Percentiles rank a stretch among this genome's conserved stretches.
These are phyloP conservation scores for Dexiosoma caninum DNA, from an alignment of 2,888 invertebrate species.

Conservation along the genomic window DNA sequence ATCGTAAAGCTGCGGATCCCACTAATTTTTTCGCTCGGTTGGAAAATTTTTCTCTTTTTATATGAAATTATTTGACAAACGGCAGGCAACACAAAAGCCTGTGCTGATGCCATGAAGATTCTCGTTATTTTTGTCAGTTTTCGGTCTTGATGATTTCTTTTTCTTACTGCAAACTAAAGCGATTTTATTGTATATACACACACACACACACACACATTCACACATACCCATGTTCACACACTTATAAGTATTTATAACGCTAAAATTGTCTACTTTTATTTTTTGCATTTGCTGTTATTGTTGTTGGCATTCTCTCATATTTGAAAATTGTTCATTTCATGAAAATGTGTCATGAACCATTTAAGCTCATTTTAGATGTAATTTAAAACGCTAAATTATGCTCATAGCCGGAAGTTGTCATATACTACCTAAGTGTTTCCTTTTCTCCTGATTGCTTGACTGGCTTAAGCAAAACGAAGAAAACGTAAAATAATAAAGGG, in stretches of 20 bases:
- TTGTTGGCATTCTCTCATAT: constrained; percentile 16
- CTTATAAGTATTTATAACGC: neutral
- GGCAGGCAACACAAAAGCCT: too few species aligned
- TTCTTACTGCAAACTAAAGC: neutral
- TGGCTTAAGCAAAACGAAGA: constrained; percentile 55
- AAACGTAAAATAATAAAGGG: neutral
- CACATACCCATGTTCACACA: too few species aligned
- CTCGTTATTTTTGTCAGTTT: too few species aligned
- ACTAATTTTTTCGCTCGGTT: too few species aligned
- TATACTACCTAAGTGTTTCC: constrained; percentile 64
- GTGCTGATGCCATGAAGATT: too few species aligned
- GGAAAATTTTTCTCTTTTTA: too few species aligned
- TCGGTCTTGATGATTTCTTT: too few species aligned
- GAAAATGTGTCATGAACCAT: constrained; percentile 75
- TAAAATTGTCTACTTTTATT: constrained; percentile 14
- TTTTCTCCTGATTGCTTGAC: constrained; percentile 62
- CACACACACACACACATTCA: neutral
- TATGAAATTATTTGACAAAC: too few species aligned
- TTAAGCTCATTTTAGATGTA: constrained; percentile 75
- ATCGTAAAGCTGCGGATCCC: too few species aligned
- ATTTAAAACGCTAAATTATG: constrained; percentile 74
- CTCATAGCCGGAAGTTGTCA: constrained; percentile 65
- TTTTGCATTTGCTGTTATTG: neutral
- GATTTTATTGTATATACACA: neutral
- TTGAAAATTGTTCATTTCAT: constrained; percentile 63